Base-by-base conservation (phyloP, 2,888 invertebrate genomes). In the Pemphredon lugubris region DNA sequence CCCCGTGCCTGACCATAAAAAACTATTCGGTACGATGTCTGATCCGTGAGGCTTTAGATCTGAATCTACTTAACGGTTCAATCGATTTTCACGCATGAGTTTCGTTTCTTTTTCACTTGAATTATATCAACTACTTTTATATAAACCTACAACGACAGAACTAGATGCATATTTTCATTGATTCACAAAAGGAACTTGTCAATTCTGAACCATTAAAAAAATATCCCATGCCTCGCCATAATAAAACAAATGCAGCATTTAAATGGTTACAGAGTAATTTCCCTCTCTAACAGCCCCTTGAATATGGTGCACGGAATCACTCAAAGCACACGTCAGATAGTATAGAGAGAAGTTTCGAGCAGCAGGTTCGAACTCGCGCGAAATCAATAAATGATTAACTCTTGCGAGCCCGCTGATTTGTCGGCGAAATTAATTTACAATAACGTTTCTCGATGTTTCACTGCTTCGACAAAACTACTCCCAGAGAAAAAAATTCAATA, bases 361-460 rank as follows among this genome's bases (percentile, higher is more conserved):
- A 61, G 51, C 44, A 3, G 37, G 48, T 60, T 70, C 70, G 50
- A 59, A 70, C 53, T 68, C 54, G 39, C 44, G 32, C 11, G 18
- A 47, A 70, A 63, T 71, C 71, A 54, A 63, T 70, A 70, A 63
- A 63, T 47, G 63, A 63, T 71, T 63, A 58, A 57, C 70, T 51
- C 20, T 51, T 51, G 34, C 50, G 32, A 47, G 18, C 7, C n/a
- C 21, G 30, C 30, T 0, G 13, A 34, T 34, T 34, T 7, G 23
- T 50, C 40, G 16, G 6, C 21, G 16, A 16, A 42, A 53, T 54
- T 48, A 23, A 30, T 16, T 1, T 16, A 16, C 3, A 40, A 40
- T 16, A 6, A 5, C 16, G 5, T 6, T 40, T 40, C 39, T 3
- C 5, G 4, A 11, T n/a, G n/a, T n/a, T n/a, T n/a, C n/a, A n/a